Percentiles rank a stretch among this genome's conserved stretches.
Evolutionary conservation across 2,888 invertebrate species (phyloP).

Genomic region (Drosophila yooni): DNA sequence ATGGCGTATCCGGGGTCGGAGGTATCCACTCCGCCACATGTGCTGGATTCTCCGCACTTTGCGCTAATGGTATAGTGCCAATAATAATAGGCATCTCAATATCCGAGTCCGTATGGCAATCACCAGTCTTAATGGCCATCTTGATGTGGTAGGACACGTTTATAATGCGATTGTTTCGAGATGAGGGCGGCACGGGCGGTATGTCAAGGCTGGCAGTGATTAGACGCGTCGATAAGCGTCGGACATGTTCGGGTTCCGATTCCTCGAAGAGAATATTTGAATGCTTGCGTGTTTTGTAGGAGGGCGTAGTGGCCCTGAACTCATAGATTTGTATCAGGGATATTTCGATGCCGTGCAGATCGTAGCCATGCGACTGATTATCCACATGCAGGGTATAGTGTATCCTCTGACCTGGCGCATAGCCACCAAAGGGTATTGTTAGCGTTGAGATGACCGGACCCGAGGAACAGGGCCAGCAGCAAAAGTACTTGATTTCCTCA

Average conservation of each 20-base stretch:
- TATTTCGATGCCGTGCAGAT: constrained; percentile 57
- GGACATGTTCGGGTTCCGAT: constrained; percentile 45
- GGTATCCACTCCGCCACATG: constrained; percentile 63
- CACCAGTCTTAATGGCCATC: constrained; percentile 46
- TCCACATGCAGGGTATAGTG: constrained; percentile 88
- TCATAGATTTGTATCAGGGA: constrained; percentile 53
- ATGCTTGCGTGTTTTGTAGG: constrained; percentile 28
- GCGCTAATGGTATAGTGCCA: constrained; percentile 74
- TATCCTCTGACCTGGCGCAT: constrained; percentile 90
- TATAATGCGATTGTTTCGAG: constrained; percentile 53
- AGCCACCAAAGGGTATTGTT: constrained; percentile 88
- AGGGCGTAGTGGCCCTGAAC: constrained; percentile 59
- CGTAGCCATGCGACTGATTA: constrained; percentile 87
- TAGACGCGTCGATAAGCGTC: constrained; percentile 55
- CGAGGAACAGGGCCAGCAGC: constrained; percentile 72
- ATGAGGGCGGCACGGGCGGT: constrained; percentile 68
- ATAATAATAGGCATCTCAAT: constrained; percentile 62
- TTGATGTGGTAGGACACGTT: constrained; percentile 50
- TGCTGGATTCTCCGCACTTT: constrained; percentile 57
- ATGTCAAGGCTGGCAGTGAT: constrained; percentile 58
- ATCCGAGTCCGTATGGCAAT: constrained; percentile 48
- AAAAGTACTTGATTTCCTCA: constrained; percentile 64
- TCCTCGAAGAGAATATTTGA: constrained; percentile 39
- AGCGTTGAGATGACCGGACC: constrained; percentile 62
- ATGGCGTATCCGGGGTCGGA: constrained; percentile 60